Base-by-base conservation (phyloP, 2,113 vertebrate species). In the Hippocampus barbouri region DNA sequence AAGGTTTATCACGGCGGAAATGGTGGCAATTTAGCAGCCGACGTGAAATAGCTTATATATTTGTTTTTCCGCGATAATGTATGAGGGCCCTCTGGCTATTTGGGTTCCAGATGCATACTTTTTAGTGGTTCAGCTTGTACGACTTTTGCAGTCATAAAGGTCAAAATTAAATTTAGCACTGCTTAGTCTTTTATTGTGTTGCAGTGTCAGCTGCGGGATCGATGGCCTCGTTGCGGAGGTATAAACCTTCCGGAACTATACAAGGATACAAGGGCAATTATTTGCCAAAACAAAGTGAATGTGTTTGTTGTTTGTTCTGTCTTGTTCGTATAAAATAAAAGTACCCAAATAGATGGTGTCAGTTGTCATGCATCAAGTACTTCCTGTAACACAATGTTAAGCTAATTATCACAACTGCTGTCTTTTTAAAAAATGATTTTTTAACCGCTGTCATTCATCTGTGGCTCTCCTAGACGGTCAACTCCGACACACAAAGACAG, bases 401-500 rank as follows among this genome's bases (percentile, higher is more conserved):
- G 34, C 34, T 38, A 38, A 38, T 38, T 38, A 25, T 23, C n/a
- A 10, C 54, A 11, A 9, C 20, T 57, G 9, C 11, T 57, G 12
- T 47, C 34, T 57, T 25, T 57, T 23, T 21, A 3, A 34, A 34
- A 34, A 34, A 4, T 5, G 4, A 4, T 20, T 20, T 21, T 51
- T 51, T 51, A 61, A 34, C 40, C 63, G 8, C 23, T 25, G 21
- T 68, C 11, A 27, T 69, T 76, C 0, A 51, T 45, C 2, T 85
- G 10, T 68, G 30, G 66, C 5, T 63, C 21, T 49, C n/a, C 49
- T 80, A 90, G 88, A 86, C 68, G 87, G 86, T 20, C 86, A 86
- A 71, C 92, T 99, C 76, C 94, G 97, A 78, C 97, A 99, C 83
- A 90, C 91, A 64, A 94, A 93, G 89, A 97, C 96, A 23, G 95